Evolutionary conservation across 2,888 invertebrate genomes (phyloP), one percentile per base, ranked within the genome.

Genomic region (Trissoscelio sp.): DNA sequence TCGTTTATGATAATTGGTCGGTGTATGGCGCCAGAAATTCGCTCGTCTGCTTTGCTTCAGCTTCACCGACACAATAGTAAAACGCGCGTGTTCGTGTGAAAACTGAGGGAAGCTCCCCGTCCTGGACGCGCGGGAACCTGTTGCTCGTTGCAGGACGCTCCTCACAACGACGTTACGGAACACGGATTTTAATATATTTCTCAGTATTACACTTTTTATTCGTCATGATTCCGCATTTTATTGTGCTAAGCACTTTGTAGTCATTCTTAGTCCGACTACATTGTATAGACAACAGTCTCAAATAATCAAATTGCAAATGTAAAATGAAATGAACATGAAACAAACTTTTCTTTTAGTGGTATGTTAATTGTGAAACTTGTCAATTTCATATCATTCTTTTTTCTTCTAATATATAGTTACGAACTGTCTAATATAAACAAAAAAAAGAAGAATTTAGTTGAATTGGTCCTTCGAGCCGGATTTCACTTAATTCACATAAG

Each of bases 1-100:
- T 83, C 87, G 85, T 87, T 88, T 88, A 88, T 87, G 85, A 87
- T 88, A 86, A 88, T 88, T 87, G 87, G 87, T 78, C 83, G 83
- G 80, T 75, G 83, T 79, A 80, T 85, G 86, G 86, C 86, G 86
- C 86, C 86, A 85, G 85, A 78, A 81, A 62, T 79, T 78, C 75
- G 81, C 79, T 70, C 64, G 79, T 81, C 79, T 70, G 74, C 53
- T 34, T n/a, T 12, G 31, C 37, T 39, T 46, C 66, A 34, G 57
- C 39, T 69, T 44, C 79, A 73, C 73, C 39, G 55, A 74, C 70
- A 79, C 73, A 79, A 70, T 64, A 18, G 66, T 39, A 16, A 18
- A 48, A 24, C 37, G 39, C 66, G 14, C 16, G 46, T 53, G 46
- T 46, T 12, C 64, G 74, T 74, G 74, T 48, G 74, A 79, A 72